These are phyloP conservation scores for Gryon sp. DNA, from an alignment of 1,140 invertebrate species.

Conservation along the genomic window DNA sequence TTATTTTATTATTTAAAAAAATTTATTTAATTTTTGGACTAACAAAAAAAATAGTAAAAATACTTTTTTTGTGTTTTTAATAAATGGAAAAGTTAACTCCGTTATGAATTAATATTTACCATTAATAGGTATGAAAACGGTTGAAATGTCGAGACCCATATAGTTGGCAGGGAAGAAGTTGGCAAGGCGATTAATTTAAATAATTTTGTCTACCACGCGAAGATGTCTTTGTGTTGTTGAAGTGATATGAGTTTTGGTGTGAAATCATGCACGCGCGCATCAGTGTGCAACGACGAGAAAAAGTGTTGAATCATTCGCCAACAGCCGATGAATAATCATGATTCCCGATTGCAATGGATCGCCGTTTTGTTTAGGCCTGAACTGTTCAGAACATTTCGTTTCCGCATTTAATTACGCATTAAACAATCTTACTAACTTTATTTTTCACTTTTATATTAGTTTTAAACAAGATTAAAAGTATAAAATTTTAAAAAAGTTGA, in stretches of 20 bases:
- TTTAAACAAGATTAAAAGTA: no score
- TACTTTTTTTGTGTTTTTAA: not conserved
- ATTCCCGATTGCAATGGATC: slow-evolving; percentile 4
- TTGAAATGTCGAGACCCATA: slow-evolving; percentile 62
- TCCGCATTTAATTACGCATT: not conserved
- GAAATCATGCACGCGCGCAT: slow-evolving; percentile 15
- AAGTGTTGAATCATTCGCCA: slow-evolving; percentile 55
- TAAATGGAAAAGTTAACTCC: not conserved
- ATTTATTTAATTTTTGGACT: no score
- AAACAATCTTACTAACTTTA: no score
- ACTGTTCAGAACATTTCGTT: no score
- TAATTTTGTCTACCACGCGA: slow-evolving; percentile 12
- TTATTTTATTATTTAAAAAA: no score
- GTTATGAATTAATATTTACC: slow-evolving; percentile 41
- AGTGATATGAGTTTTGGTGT: slow-evolving; percentile 4
- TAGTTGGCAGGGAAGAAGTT: not conserved
- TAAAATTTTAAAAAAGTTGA: no score
- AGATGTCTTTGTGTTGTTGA: not conserved
- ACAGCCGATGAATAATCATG: slow-evolving; percentile 48
- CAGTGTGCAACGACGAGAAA: slow-evolving; percentile 21
- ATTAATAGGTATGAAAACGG: slow-evolving; percentile 37
- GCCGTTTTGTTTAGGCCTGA: not conserved
- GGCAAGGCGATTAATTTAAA: slow-evolving; percentile 9
- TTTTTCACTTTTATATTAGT: no score
- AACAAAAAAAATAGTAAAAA: not conserved